Evolutionary conservation across 2,888 invertebrate genomes (phyloP).

Genomic region (Creontiades dilutus): DNA sequence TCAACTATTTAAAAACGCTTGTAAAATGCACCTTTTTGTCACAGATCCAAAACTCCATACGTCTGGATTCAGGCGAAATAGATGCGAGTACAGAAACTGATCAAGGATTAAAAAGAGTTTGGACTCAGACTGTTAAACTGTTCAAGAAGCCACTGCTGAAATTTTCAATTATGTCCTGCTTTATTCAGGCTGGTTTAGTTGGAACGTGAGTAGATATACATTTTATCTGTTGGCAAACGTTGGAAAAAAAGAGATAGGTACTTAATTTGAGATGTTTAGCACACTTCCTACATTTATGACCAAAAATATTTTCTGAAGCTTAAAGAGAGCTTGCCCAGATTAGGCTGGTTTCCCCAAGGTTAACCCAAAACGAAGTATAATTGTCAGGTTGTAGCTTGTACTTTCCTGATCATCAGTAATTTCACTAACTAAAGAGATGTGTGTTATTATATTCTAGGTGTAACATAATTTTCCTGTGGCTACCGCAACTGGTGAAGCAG

Average conservation of each 20-base stretch:
- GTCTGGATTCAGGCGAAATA: not conserved
- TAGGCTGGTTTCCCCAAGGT: not conserved
- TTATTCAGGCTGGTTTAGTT: conserved; percentile 47
- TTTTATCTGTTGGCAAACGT: not conserved
- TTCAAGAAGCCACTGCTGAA: conserved; percentile 50
- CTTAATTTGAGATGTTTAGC: too few relatives aligned
- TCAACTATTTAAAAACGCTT: too few relatives aligned
- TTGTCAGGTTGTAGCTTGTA: not conserved
- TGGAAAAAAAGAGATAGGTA: too few relatives aligned
- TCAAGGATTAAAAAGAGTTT: not conserved
- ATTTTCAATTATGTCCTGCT: conserved; percentile 24
- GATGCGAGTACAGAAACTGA: not conserved
- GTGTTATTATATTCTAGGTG: not conserved
- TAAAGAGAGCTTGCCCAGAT: too few relatives aligned
- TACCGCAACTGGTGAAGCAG: conserved; percentile 22
- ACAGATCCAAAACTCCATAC: conserved; percentile 26
- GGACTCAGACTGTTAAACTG: conserved; percentile 9
- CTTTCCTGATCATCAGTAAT: not conserved
- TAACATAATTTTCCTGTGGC: conserved; percentile 55
- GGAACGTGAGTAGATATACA: conserved; percentile 11
- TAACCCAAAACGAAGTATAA: not conserved
- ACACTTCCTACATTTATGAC: too few relatives aligned
- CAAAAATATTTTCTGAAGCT: too few relatives aligned
- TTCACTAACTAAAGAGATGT: not conserved
- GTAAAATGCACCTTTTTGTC: not conserved